Evolutionary conservation across 2,888 invertebrate species (phyloP).

Genomic region (Netelia melanura): DNA sequence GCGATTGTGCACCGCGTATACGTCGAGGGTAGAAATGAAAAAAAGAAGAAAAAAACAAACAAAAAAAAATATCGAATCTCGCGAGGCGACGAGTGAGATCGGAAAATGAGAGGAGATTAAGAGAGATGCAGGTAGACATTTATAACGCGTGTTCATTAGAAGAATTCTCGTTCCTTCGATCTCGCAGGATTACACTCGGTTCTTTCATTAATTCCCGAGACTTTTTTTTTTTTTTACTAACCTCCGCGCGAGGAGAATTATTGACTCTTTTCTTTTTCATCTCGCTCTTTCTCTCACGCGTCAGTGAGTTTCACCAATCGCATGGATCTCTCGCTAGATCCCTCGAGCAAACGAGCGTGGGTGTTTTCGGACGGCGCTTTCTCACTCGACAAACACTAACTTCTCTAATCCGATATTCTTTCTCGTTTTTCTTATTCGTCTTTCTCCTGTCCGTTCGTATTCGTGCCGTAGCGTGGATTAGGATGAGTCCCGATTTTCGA

Average conservation of each 20-base stretch:
- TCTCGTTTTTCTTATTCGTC: constrained; percentile 1
- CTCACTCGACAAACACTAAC: constrained; percentile 39
- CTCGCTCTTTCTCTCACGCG: constrained; percentile 37
- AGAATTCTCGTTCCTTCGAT: constrained; percentile 32
- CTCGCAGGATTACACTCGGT: constrained; percentile 42
- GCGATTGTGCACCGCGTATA: constrained; percentile 65
- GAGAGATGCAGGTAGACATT: not conserved
- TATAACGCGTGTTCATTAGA: not conserved
- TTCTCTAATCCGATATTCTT: constrained; percentile 52
- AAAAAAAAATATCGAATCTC: constrained; percentile 1
- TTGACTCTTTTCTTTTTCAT: constrained; percentile 13
- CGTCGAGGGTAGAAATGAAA: not conserved
- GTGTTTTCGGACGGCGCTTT: constrained; percentile 40
- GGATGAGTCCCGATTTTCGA: constrained; percentile 38
- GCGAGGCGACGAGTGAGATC: constrained; percentile 21
- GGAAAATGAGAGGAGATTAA: constrained; percentile 29
- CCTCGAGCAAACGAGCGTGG: constrained; percentile 37
- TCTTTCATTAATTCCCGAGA: constrained; percentile 41
- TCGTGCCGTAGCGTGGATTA: constrained; percentile 17
- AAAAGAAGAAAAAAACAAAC: not conserved
- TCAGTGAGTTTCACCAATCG: constrained; percentile 28
- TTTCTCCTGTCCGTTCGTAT: constrained; percentile 14
- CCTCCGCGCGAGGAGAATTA: constrained; percentile 13
- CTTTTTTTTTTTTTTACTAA: not conserved
- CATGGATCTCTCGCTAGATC: constrained; percentile 46